phyloP scores from a whole-genome alignment of 2,797 vertebrate genomes.

The Acanthurus leucopareius region DNA sequence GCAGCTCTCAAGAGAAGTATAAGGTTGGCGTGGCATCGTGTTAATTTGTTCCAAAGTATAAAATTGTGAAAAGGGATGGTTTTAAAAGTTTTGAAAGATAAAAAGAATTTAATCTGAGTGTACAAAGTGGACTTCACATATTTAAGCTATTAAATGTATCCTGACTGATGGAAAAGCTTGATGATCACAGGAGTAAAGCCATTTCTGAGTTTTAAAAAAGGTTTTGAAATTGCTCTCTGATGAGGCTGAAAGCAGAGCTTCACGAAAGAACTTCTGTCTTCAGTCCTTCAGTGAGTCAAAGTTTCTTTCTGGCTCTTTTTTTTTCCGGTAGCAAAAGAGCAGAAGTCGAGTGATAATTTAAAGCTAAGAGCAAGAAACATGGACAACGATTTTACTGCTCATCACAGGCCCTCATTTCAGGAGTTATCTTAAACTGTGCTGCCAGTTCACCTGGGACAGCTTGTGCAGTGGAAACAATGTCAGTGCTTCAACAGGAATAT shows the following conservation, averaged over 20 bases:
- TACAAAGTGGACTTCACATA: not conserved
- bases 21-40: not conserved
- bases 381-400: not conserved
- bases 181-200: not conserved
- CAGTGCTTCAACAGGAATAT: conserved; percentile 1
- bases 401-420: not conserved
- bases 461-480: conserved; percentile 3
- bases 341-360: conserved; percentile 13
- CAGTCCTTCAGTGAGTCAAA: not conserved
- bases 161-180: not conserved
- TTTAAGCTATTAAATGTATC: conserved; percentile 5
- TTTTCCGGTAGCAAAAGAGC: conserved; percentile 1
- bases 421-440: not conserved
- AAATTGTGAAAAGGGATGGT: not conserved
- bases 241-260: not conserved
- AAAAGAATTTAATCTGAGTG: not conserved
- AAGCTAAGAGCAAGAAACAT: not conserved
- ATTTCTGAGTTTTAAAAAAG: not conserved
- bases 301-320: not conserved
- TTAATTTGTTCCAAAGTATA: conserved; percentile 9
- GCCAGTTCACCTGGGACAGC: not conserved
- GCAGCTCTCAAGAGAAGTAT: not conserved
- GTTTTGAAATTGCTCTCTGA: not conserved
- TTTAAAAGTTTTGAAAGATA: no score
- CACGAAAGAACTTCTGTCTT: not conserved